A percentile compares a stretch with the other conserved stretches of the same genome.
These are phyloP conservation scores for Babyrousa celebensis DNA, from an alignment of 2,797 vertebrate genomes.

Conservation along the genomic window DNA sequence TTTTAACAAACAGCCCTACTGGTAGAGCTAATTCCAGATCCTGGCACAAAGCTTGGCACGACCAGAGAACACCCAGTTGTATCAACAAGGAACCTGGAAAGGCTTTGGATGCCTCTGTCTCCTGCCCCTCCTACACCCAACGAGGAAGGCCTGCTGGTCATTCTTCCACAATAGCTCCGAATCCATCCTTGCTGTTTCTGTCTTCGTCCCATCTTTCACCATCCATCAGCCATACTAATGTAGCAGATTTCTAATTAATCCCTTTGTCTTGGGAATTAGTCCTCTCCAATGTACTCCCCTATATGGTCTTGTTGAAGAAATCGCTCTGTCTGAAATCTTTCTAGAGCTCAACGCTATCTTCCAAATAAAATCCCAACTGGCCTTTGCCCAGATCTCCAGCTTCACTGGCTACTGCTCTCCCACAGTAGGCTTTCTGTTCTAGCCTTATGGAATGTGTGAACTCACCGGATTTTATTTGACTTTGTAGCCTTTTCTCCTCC, in stretches of 20 bases:
- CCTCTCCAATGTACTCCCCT: background rate
- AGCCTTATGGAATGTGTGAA: background rate
- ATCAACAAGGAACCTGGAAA: background rate
- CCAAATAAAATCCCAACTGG: background rate
- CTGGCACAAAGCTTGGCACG: background rate
- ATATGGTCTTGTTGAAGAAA: background rate
- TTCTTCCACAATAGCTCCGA: background rate
- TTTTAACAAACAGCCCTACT: background rate
- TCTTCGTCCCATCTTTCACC: background rate
- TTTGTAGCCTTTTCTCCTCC: background rate
- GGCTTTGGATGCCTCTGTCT: background rate
- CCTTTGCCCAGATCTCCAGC: background rate
- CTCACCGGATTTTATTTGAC: background rate
- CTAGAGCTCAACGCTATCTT: background rate
- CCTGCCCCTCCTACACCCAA: background rate
- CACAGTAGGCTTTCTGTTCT: background rate
- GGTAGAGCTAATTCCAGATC: background rate
- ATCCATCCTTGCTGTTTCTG: background rate
- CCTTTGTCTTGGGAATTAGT: background rate
- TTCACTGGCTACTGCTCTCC: background rate
- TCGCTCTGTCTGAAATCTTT: background rate
- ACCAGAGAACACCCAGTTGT: background rate
- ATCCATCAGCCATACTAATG: background rate
- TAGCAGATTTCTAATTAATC: background rate
- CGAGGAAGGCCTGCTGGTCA: background rate